Base-by-base conservation (phyloP, 2,888 invertebrate genomes). In the Tyria jacobaeae region DNA sequence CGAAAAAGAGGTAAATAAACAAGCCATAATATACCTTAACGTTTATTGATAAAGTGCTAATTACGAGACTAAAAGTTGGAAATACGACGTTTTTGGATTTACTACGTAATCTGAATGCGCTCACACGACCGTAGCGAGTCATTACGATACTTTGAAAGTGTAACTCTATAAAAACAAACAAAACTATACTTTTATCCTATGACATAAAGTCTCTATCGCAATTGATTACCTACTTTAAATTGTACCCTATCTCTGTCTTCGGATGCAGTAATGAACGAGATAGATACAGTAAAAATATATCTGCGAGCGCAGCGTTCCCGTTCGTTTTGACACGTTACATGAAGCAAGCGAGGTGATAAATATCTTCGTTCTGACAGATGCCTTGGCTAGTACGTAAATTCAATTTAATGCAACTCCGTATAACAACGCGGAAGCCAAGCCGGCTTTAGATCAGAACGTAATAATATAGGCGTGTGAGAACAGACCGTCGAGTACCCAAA, bases 61-160 rank as follows among this genome's bases (percentile, higher is more conserved):
- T 76, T 81, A 21, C 57, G 52, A 71, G 70, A 9, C 48, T 49
- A 59, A 39, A 14, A 24, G 44, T 10, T 57, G 64, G 61, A 73
- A 68, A 79, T 90, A 89, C 73, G 83, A 81, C 89, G 68, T 89
- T 89, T 48, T 65, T 66, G 68, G 60, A 74, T 66, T 75, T 73
- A 80, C 76, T 57, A 64, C 72, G 65, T 80, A 80, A 78, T 85
- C 83, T 88, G 88, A 92, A 92, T 91, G 92, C 91, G 92, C 86
- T 90, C 92, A 92, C 89, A 92, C 90, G 89, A 93, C 92, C 93
- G 91, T 92, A 91, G 88, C 92, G 84, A 91, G 89, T 86, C 88
- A 91, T 90, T 89, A 89, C 88, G 88, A 91, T 91, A 88, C 88
- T 89, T 88, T 87, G 86, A 88, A 89, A 89, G 85, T 88, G 81